Evolutionary conservation across 2,888 invertebrate species (phyloP), one percentile per base, ranked within the genome.

Genomic region (Acleris laterana): DNA sequence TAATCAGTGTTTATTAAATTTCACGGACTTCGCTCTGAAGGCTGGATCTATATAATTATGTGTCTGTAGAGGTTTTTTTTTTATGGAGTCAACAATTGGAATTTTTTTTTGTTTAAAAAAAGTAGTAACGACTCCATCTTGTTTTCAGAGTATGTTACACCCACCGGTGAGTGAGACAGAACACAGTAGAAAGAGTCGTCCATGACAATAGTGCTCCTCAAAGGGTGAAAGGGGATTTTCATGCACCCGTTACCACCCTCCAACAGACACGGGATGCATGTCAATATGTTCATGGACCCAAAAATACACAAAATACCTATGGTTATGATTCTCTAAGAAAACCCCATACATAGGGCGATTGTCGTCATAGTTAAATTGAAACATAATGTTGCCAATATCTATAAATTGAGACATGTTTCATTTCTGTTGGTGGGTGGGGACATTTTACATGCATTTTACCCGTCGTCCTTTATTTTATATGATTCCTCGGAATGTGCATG

Each of bases 71-170:
- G 71, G 71, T 90, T 90, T 90, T 90, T 88, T 69, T 78, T 73
- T 71, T 66, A 85, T 88, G 93, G 93, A 93, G 93, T 93, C 93
- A 82, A 74, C 62, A 80, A 90, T 92, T 90, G 91, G 91, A 76
- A 71, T 80, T 38, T 90, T 89, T 89, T 75, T 74, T 70, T 75
- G 70, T 80, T 77, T 75, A 72, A 75, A 74, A 73, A 79, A 79
- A 85, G 88, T 91, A 92, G 93, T 93, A 93, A 93, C 79, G 92
- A 81, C 92, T 93, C 92, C 93, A 91, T 89, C 84, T 91, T 92
- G 84, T 91, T 93, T 93, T 93, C 93, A 93, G 93, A 93, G 82
- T 90, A 87, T 92, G 87, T 93, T 84, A 91, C 93, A 87, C 87
- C 93, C 87, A 93, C 93, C 76, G 93, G 93, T 93, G 93, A 93